These are phyloP conservation scores for Sardina pilchardus DNA, from an alignment of 2,113 vertebrate species.

Conservation along the genomic window DNA sequence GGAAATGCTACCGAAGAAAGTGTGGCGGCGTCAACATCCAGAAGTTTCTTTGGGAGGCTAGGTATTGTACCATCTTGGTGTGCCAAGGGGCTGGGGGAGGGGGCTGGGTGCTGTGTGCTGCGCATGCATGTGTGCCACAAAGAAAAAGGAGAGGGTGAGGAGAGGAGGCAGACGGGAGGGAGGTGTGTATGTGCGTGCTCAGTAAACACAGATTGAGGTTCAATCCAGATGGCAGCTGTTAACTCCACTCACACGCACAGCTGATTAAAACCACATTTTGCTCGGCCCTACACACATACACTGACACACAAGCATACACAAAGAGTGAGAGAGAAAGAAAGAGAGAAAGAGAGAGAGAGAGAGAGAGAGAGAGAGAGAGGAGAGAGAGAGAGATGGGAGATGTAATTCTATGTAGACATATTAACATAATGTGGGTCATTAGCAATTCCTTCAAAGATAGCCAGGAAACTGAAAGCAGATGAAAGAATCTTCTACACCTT, in stretches of 20 bases:
- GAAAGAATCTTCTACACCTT: background rate
- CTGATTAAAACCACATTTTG: constrained; percentile 79
- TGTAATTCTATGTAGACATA: background rate
- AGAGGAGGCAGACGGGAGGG: constrained; percentile 34
- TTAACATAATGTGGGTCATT: constrained; percentile 4
- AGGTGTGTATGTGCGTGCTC: constrained; percentile 52
- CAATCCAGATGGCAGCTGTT: constrained; percentile 80
- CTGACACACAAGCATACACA: constrained; percentile 41
- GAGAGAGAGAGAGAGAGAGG: background rate
- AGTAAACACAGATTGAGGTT: constrained; percentile 72
- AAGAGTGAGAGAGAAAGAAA: background rate
- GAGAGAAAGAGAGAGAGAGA: background rate
- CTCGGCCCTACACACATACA: constrained; percentile 54
- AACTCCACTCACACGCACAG: constrained; percentile 76
- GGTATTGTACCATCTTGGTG: constrained; percentile 2
- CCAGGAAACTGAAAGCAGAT: background rate
- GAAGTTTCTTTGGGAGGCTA: background rate
- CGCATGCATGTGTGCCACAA: constrained; percentile 42
- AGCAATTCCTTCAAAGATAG: background rate
- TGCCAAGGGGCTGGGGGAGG: constrained; percentile 2
- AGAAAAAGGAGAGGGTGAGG: constrained; percentile 33
- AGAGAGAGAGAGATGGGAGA: background rate
- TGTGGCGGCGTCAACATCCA: background rate
- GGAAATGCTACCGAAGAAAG: background rate
- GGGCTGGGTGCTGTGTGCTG: background rate